These are phyloP conservation scores for Limnothrissa miodon DNA, from an alignment of 2,113 vertebrate genomes.

Conservation along the genomic window DNA sequence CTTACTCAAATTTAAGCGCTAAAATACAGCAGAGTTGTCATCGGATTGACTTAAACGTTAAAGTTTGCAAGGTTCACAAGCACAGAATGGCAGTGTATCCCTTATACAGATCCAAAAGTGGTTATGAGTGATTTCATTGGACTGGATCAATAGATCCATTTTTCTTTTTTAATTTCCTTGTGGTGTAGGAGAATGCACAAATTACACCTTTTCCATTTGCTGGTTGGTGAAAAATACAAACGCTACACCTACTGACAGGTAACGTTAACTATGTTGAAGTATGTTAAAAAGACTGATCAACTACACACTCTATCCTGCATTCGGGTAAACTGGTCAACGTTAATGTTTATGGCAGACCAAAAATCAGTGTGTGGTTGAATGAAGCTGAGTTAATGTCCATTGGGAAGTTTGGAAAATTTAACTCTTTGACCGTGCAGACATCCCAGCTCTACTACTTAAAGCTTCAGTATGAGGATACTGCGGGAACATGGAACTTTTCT, in stretches of 20 bases:
- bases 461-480: slow-evolving; percentile 31
- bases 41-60: not conserved
- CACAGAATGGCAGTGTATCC: not conserved
- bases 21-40: not conserved
- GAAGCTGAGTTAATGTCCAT: slow-evolving; percentile 44
- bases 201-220: slow-evolving; percentile 59
- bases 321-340: not conserved
- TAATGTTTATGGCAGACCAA: slow-evolving; percentile 35
- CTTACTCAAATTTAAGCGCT: not conserved
- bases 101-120: not conserved
- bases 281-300: no score
- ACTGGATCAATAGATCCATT: not conserved
- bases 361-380: slow-evolving; percentile 55
- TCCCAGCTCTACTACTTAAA: slow-evolving; percentile 53
- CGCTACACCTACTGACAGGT: slow-evolving; percentile 45
- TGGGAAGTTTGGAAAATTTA: slow-evolving; percentile 38
- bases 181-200: slow-evolving; percentile 45
- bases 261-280: no score
- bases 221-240: slow-evolving; percentile 48
- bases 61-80: not conserved
- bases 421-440: slow-evolving; percentile 53
- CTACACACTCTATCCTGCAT: not conserved
- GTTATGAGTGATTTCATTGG: not conserved
- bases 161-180: not conserved
- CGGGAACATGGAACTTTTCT: slow-evolving; percentile 50